phyloP scores from a whole-genome alignment of 2,113 vertebrate species.

The Toxotes jaculatrix region DNA sequence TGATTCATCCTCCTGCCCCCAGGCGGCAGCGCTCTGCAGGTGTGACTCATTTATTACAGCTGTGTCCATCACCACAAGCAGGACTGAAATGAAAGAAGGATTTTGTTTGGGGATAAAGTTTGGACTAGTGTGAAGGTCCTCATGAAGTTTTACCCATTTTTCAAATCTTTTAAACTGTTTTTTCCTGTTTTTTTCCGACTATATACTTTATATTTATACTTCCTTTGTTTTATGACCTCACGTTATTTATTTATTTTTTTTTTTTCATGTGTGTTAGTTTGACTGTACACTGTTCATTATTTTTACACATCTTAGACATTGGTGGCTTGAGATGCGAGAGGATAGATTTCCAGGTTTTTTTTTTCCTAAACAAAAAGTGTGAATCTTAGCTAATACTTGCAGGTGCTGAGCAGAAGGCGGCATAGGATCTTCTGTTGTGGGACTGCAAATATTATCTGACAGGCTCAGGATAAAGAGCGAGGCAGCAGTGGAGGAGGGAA shows the following conservation, averaged over 20 bases:
- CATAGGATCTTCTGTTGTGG: slow-evolving; percentile 43
- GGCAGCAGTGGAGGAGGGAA: slow-evolving; percentile 30
- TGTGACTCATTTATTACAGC: slow-evolving; percentile 17
- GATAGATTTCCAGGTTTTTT: not conserved
- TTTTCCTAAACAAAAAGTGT: slow-evolving; percentile 25
- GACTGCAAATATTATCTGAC: slow-evolving; percentile 47
- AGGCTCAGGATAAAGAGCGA: slow-evolving; percentile 51
- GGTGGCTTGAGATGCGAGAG: not conserved
- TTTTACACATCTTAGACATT: slow-evolving; percentile 10
- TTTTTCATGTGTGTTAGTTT: not conserved
- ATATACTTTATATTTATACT: no score
- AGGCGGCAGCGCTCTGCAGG: not conserved
- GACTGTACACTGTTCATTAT: not conserved
- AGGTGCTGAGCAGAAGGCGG: slow-evolving; percentile 46
- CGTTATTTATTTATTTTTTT: no score
- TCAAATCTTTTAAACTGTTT: not conserved
- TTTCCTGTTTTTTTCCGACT: not conserved
- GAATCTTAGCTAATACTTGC: slow-evolving; percentile 37
- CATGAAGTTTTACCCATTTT: no score
- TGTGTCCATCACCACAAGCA: slow-evolving; percentile 4
- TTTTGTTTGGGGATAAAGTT: not conserved
- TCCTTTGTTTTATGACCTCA: not conserved
- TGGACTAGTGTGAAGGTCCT: not conserved
- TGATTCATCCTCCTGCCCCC: slow-evolving; percentile 18
- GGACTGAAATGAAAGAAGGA: not conserved